phyloP scores from a whole-genome alignment of 2,797 vertebrate genomes.

The Argentina silus region DNA sequence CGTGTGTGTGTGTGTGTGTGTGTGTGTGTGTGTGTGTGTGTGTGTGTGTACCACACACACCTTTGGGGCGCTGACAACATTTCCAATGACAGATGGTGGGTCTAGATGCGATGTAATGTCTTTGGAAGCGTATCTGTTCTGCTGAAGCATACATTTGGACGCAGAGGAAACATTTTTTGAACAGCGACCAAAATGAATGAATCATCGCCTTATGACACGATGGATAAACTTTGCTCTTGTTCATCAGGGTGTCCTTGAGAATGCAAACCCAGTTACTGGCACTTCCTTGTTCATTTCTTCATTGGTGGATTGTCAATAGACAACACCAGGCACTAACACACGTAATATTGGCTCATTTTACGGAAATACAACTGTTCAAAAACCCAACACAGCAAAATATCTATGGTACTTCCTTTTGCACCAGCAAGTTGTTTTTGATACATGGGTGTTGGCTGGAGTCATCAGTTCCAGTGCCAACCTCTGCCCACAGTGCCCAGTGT shows the following conservation, averaged over 20 bases:
- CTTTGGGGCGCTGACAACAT: constrained; percentile 11
- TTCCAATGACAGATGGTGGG: constrained; percentile 35
- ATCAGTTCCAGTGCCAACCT: too few species aligned
- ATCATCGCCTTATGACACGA: constrained; percentile 2
- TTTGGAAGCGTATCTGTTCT: constrained; percentile 19
- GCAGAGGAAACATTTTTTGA: not conserved
- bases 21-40: constrained; percentile 3
- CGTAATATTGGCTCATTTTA: not conserved
- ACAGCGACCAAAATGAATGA: not conserved
- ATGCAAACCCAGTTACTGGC: not conserved
- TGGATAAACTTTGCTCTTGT: constrained; percentile 22
- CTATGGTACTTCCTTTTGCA: not conserved
- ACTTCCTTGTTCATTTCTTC: too few species aligned
- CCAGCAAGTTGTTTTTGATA: not conserved
- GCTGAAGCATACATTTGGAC: constrained; percentile 13
- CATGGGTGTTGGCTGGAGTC: too few species aligned
- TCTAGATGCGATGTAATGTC: constrained; percentile 7
- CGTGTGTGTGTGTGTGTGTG: not conserved
- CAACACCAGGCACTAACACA: not conserved
- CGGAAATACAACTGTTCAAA: not conserved
- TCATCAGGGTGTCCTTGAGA: not conserved
- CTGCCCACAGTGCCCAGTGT: not conserved
- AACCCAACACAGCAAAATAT: not conserved
- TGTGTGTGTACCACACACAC: constrained; percentile 5
- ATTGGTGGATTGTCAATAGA: too few species aligned